Evolutionary conservation across 2,113 vertebrate species (phyloP).

Genomic region (Nibea albiflora): DNA sequence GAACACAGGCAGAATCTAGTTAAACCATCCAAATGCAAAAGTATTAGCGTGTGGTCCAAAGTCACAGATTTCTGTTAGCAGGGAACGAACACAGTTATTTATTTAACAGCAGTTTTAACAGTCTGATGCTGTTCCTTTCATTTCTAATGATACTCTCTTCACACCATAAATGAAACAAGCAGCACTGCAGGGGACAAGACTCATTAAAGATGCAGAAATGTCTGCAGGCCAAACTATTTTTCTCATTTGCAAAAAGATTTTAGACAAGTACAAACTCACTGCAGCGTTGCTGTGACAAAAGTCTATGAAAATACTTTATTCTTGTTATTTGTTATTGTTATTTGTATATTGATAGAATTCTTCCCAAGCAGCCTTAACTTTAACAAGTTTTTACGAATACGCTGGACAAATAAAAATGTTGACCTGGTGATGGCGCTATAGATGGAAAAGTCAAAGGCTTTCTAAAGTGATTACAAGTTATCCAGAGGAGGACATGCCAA

Average conservation of each 20-base stretch:
- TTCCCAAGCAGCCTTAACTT: background rate
- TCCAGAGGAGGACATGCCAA: background rate
- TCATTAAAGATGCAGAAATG: slow-evolving; percentile 71
- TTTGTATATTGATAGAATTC: slow-evolving; percentile 14
- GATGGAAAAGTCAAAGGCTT: background rate
- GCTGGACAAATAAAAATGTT: background rate
- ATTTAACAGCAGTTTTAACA: slow-evolving; percentile 58
- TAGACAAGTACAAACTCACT: slow-evolving; percentile 35
- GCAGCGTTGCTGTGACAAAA: slow-evolving; percentile 14
- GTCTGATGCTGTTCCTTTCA: slow-evolving; percentile 49
- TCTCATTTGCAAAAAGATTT: slow-evolving; percentile 36
- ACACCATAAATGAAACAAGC: slow-evolving; percentile 56
- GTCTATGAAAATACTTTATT: slow-evolving; percentile 19
- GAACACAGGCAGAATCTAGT: slow-evolving; percentile 12
- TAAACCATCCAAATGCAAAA: slow-evolving; percentile 4
- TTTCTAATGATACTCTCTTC: slow-evolving; percentile 50
- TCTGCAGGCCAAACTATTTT: slow-evolving; percentile 44
- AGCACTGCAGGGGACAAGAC: slow-evolving; percentile 46
- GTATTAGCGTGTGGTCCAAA: slow-evolving; percentile 13
- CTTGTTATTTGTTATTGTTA: background rate
- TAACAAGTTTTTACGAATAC: background rate
- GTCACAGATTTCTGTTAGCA: slow-evolving; percentile 27
- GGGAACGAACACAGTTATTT: slow-evolving; percentile 45
- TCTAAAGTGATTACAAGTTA: background rate
- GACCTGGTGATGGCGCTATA: background rate